A percentile compares a stretch with the other conserved stretches of the same genome.
phyloP scores from a whole-genome alignment of 2,797 vertebrate genomes.

The Microchirus variegatus region DNA sequence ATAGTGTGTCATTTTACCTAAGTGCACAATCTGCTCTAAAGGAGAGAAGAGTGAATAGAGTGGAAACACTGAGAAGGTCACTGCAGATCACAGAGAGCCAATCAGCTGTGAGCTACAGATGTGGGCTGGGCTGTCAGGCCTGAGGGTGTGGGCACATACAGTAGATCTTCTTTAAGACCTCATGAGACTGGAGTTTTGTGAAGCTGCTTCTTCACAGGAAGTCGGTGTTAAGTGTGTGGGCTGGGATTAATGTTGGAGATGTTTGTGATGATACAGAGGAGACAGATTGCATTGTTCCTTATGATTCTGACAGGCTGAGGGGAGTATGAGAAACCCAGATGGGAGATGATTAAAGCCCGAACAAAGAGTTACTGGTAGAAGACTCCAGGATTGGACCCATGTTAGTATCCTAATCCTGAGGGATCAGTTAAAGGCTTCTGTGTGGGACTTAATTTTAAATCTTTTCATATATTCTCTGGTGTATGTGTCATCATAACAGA shows the following conservation, averaged over 20 bases:
- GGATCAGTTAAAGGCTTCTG: constrained; percentile 29
- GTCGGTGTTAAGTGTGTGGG: background rate
- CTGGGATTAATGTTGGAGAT: constrained; percentile 29
- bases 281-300: constrained; percentile 23
- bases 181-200: background rate
- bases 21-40: no score
- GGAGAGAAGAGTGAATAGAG: no score
- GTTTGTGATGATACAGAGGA: constrained; percentile 27
- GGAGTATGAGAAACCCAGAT: constrained; percentile 39
- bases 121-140: no score
- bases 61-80: no score
- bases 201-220: constrained; percentile 6
- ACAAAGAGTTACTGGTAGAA: constrained; percentile 28
- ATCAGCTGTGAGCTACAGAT: no score
- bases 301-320: constrained; percentile 24
- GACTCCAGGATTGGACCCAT: constrained; percentile 24
- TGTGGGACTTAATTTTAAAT: constrained; percentile 27
- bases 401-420: constrained; percentile 28
- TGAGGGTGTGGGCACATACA: no score
- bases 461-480: no score
- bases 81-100: no score
- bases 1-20: no score
- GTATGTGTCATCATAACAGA: no score
- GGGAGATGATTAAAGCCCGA: constrained; percentile 55
- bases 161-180: background rate